Conservation (phyloP, 2,888 invertebrate genomes). For the Thereva unica region DNA sequence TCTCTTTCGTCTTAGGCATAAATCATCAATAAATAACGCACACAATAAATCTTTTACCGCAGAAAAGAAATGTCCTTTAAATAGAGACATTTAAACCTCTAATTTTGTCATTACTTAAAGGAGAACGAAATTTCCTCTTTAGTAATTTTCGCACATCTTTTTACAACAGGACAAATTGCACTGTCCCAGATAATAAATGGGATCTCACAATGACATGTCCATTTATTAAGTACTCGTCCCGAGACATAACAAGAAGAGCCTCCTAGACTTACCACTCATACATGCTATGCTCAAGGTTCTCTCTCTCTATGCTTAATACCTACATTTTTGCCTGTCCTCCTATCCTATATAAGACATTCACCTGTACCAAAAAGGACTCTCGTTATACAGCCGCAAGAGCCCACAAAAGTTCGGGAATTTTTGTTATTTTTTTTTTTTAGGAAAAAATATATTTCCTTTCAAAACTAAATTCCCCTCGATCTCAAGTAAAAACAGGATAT, state of each 20-base stretch:
- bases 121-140: too few relatives aligned
- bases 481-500: not conserved
- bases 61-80: too few relatives aligned
- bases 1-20: too few relatives aligned
- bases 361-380: conserved; percentile 1
- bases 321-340: not conserved
- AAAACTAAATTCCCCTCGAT: too few relatives aligned
- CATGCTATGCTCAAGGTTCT: too few relatives aligned
- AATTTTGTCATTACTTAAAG: too few relatives aligned
- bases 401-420: not conserved
- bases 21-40: too few relatives aligned
- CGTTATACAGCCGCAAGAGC: not conserved
- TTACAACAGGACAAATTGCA: conserved; percentile 25
- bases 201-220: conserved; percentile 26
- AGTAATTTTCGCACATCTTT: not conserved
- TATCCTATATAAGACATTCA: conserved; percentile 11
- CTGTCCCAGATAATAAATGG: conserved; percentile 17
- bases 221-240: conserved; percentile 26
- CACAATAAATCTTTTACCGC: too few relatives aligned
- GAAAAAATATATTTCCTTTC: too few relatives aligned
- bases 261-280: not conserved
- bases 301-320: too few relatives aligned
- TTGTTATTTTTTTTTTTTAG: too few relatives aligned
- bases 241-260: conserved; percentile 12
- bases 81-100: too few relatives aligned